These are phyloP conservation scores for Rana temporaria DNA, from an alignment of 2,113 vertebrate genomes.

Conservation along the genomic window DNA sequence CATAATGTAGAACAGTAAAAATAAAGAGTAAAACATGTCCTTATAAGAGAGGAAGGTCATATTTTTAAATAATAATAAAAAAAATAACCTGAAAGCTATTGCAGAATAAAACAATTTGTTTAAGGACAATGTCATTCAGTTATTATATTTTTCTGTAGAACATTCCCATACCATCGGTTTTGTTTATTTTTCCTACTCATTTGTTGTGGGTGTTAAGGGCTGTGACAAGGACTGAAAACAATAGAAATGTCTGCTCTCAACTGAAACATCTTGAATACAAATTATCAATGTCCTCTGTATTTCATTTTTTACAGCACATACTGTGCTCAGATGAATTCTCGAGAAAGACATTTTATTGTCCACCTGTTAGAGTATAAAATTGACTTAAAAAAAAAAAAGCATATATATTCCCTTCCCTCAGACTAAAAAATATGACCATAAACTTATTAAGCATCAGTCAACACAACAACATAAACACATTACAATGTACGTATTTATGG, in stretches of 20 bases:
- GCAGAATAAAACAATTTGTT: too few species aligned
- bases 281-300: background rate
- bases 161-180: background rate
- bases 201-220: conserved; percentile 15
- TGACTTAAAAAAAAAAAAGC: background rate
- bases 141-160: conserved; percentile 1
- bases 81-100: too few species aligned
- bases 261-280: conserved; percentile 8
- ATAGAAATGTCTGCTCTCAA: background rate
- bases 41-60: too few species aligned
- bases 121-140: too few species aligned
- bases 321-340: background rate
- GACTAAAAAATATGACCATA: too few species aligned
- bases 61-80: too few species aligned
- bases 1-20: too few species aligned
- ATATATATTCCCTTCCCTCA: background rate
- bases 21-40: too few species aligned
- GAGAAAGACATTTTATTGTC: background rate
- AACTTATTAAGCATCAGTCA: too few species aligned
- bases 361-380: background rate
- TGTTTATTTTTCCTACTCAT: background rate
- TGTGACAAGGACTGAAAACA: background rate
- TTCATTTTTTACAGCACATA: background rate
- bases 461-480: too few species aligned
- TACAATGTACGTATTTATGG: too few species aligned